Base-by-base conservation (phyloP, 2,797 vertebrate genomes). In the Gadopsis bispinosus region DNA sequence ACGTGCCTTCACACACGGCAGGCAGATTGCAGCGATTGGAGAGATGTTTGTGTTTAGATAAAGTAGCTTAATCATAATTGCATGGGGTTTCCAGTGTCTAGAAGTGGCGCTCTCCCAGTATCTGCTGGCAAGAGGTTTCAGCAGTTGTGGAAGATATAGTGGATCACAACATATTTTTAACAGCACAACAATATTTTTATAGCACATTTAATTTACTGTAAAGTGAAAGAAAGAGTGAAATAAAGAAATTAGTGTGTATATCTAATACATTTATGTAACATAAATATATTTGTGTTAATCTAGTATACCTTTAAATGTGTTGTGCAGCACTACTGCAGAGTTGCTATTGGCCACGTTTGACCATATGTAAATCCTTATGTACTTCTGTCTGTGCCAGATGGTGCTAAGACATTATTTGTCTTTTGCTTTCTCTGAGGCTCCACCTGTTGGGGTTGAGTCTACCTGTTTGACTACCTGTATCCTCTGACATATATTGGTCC, bases 41-140 rank as follows among this genome's bases (percentile, higher is more conserved):
- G 77, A 81, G 69, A 58, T 87, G 89, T 92, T 92, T 86, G 85
- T 91, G 89, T 92, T 92, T 87, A 90, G 85, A 88, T 89, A 86
- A 91, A 87, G 76, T 13, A 79, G 83, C 74, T 70, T 87, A 84
- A 89, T 89, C 79, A 73, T 89, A 87, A 88, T 89, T 87, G 83
- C 29, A 63, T 53, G 58, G 48, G 72, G 63, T 87, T 83, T 85
- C 66, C 79, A 72, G 80, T 69, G 79, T 87, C 82, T 81, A 31
- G 79, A 69, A 58, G 67, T 63, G 81, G 63, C 45, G 0, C 22
- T 47, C n/a, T 60, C 54, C 43, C 62, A 48, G 69, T 70, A 4
- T 45, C 50, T 68, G 31, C 59, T 83, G 72, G 67, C 26, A 17
- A 17, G 41, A 51, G n/a, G 26, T 69, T 60, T 70, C 26, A 66